Percentiles rank a stretch among this genome's conserved stretches.
phyloP scores from a whole-genome alignment of 2,888 invertebrate species.

The Aporophyla lueneburgensis region DNA sequence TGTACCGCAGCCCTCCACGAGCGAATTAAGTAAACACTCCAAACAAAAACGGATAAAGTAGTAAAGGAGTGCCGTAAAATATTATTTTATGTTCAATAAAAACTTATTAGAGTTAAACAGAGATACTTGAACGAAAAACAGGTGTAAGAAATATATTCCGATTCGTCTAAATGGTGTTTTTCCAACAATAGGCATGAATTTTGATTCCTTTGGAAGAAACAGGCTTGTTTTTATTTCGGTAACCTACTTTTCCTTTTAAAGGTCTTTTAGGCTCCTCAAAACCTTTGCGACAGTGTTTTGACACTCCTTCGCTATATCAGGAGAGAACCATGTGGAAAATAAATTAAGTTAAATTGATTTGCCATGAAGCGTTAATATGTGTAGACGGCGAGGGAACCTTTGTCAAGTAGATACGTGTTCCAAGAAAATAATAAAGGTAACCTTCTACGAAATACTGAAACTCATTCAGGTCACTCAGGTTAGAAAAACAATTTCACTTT shows the following conservation, averaged over 20 bases:
- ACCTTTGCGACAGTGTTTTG: constrained; percentile 9
- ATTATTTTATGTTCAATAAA: constrained; percentile 68
- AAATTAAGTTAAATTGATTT: constrained; percentile 8
- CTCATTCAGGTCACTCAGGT: not conserved
- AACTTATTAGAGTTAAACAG: constrained; percentile 69
- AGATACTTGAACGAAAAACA: constrained; percentile 68
- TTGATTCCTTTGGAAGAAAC: constrained; percentile 51
- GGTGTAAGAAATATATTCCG: constrained; percentile 63
- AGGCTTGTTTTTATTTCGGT: constrained; percentile 25
- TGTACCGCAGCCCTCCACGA: constrained; percentile 16
- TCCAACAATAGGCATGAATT: constrained; percentile 50
- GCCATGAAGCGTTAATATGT: not conserved
- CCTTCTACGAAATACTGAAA: not conserved
- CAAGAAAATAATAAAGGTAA: not conserved
- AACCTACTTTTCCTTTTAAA: constrained; percentile 19
- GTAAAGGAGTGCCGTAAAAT: constrained; percentile 65
- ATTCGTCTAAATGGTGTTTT: constrained; percentile 44
- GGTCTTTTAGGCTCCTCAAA: constrained; percentile 2
- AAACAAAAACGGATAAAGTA: constrained; percentile 65
- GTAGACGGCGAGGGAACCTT: not conserved
- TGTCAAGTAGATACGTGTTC: not conserved
- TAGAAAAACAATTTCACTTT: no score
- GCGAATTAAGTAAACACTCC: constrained; percentile 64
- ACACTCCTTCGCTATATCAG: not conserved
- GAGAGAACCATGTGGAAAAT: not conserved